These are phyloP conservation scores for Germaria angustata DNA, from an alignment of 2,888 invertebrate genomes.

Conservation along the genomic window DNA sequence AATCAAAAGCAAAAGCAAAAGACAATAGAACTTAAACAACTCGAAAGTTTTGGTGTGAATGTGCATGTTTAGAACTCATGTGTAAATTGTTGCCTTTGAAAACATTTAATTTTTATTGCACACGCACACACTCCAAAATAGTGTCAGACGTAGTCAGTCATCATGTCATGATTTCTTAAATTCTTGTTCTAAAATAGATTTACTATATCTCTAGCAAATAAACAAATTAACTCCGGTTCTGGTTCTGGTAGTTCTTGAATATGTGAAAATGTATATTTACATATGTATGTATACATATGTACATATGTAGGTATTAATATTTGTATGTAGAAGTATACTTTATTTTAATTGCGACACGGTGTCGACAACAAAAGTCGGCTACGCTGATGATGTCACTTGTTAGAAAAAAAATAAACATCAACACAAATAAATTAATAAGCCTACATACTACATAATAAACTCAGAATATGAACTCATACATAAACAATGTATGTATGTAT, in stretches of 20 bases:
- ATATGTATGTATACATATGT: neutral
- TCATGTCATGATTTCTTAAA: conserved; percentile 26
- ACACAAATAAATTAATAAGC: neutral
- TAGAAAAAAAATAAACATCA: conserved; percentile 25
- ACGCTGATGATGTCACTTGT: conserved; percentile 64
- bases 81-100: neutral
- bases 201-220: conserved; percentile 15
- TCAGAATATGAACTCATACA: neutral
- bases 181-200: conserved; percentile 44
- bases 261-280: neutral
- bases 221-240: conserved; percentile 31
- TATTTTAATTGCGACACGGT: conserved; percentile 64
- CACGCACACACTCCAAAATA: conserved; percentile 16
- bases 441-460: neutral
- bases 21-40: neutral
- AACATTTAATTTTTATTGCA: conserved; percentile 1
- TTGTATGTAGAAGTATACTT: conserved; percentile 12
- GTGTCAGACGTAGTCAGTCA: conserved; percentile 26
- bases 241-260: conserved; percentile 14
- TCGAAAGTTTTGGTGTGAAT: neutral
- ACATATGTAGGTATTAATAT: neutral
- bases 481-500: too few species aligned
- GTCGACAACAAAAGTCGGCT: conserved; percentile 61
- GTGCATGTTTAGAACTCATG: neutral
- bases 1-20: neutral